Conservation (phyloP, 1,140 invertebrate genomes). For the Paraescarpia echinospica region DNA sequence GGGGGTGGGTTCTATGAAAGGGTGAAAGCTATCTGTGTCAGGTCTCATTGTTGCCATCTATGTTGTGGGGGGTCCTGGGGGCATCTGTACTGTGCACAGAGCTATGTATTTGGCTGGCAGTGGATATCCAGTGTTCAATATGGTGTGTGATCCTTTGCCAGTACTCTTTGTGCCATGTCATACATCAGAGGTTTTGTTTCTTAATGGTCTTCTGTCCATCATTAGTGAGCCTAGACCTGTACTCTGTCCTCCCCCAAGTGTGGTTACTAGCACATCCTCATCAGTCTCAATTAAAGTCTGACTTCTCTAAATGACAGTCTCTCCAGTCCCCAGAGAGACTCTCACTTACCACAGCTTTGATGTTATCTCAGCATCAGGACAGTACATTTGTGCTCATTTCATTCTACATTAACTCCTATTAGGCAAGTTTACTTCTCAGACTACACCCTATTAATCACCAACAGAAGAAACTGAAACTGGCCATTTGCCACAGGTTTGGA, state of each 20-base stretch:
- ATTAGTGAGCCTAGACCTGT: not conserved
- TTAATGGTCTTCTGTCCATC: not conserved
- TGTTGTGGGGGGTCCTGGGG: not conserved
- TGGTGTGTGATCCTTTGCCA: not conserved
- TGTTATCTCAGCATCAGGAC: not conserved
- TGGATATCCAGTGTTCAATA: not conserved
- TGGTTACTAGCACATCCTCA: not conserved
- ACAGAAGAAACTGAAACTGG: not conserved
- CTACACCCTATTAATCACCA: not conserved
- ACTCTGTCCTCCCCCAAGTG: not conserved
- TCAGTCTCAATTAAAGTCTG: not conserved
- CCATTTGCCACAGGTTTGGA: not conserved
- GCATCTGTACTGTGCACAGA: not conserved
- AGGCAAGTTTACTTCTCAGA: not conserved
- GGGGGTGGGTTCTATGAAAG: not conserved
- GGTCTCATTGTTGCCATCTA: not conserved
- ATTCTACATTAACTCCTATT: not conserved
- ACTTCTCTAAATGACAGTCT: not conserved
- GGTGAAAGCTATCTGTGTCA: not conserved
- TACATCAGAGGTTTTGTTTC: not conserved
- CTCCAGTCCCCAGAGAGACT: not conserved
- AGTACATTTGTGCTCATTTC: not conserved
- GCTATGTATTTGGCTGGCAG: not conserved
- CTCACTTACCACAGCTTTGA: not conserved
- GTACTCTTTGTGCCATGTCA: not conserved